Base-by-base conservation (phyloP, 1,140 invertebrate species). In the Archivesica marissinica region DNA sequence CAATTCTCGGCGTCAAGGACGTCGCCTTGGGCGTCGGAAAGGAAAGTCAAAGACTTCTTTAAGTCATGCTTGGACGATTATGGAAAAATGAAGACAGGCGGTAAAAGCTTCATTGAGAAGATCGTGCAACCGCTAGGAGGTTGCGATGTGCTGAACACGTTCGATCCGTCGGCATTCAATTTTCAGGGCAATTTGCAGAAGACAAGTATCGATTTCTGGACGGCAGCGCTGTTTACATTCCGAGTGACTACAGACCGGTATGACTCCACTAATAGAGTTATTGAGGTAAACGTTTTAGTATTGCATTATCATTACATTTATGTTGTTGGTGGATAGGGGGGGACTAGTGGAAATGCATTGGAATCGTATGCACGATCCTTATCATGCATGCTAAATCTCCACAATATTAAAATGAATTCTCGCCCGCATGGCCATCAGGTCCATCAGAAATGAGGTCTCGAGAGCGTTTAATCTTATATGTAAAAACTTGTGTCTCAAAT, bases 31-130 rank as follows among this genome's bases (percentile, higher is more conserved):
- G 87, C 92, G 0, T 80, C 90, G 0, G 91, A 93, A 74, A 86
- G 75, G 20, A 93, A 93, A 77, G n/a, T 92, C 4, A 93, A 93
- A 50, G 80, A 93, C 56, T 88, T 92, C 59, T 93, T 90, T 68
- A 41, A 74, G 11, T 91, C 91, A 0, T 93, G 92, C 56, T 87
- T 90, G 0, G 88, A 93, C 87, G 88, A 90, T 44, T 93, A 91
- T 78, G 77, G 30, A 3, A 87, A 90, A 41, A 84, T 89, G 54
- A 74, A 81, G 38, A 86, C 85, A 6, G 86, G 85, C 30, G 90
- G 89, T 6, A 85, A 81, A 6, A 88, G 90, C 23, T 88, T 93
- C n/a, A 76, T 93, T 2, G 86, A 87, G 2, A 88, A 90, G 47
- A 77, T 92, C 2, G 13, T 93, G 0, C 66, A 81, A 17, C 85